These are phyloP conservation scores for Penaeus japonicus DNA, from an alignment of 1,140 invertebrate genomes.

Conservation along the genomic window DNA sequence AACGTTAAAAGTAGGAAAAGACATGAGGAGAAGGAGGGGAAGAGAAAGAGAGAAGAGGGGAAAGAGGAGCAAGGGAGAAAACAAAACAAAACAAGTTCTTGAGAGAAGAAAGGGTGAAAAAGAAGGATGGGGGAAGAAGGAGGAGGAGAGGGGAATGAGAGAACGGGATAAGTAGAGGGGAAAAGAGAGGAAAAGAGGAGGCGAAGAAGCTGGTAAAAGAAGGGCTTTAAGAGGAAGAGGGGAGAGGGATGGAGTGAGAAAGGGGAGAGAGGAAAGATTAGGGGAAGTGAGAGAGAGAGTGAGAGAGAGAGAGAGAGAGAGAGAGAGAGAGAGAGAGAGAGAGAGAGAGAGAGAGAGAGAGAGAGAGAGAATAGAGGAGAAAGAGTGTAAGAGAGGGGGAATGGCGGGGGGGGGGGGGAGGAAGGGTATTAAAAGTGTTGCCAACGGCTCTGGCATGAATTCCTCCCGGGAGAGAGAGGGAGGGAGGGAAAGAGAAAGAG, in stretches of 20 bases:
- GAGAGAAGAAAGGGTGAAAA: too few species aligned
- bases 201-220: slow-evolving; percentile 1
- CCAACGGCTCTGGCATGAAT: too few species aligned
- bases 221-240: neutral
- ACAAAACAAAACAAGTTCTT: too few species aligned
- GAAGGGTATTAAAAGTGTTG: neutral
- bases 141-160: too few species aligned
- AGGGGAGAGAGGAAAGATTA: neutral
- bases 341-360: neutral
- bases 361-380: neutral
- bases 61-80: too few species aligned
- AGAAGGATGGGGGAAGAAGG: too few species aligned
- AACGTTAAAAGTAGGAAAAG: too few species aligned
- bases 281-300: neutral
- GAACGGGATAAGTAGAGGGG: too few species aligned
- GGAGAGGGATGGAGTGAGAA: neutral
- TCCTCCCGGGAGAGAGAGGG: neutral
- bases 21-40: too few species aligned
- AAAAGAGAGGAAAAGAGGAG: neutral
- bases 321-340: neutral
- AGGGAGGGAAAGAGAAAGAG: neutral
- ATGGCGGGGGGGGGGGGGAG: neutral
- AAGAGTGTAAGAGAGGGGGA: neutral
- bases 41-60: too few species aligned
- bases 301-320: neutral